These are phyloP conservation scores for Setophaga coronata DNA, from an alignment of 2,113 vertebrate species.

Conservation along the genomic window DNA sequence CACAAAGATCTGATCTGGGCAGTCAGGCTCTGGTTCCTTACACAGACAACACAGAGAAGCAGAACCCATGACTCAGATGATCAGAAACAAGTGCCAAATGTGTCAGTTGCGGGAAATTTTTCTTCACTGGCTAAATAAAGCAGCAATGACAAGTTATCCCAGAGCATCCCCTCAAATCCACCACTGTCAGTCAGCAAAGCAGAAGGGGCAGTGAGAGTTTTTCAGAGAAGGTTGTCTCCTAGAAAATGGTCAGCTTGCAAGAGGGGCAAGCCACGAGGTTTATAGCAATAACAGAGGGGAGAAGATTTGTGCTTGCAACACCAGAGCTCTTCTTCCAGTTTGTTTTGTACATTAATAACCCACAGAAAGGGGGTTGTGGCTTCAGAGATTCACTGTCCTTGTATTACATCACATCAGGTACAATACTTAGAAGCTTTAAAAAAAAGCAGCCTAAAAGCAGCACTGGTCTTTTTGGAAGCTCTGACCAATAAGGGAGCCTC, in stretches of 20 bases:
- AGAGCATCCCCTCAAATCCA: background rate
- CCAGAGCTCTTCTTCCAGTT: background rate
- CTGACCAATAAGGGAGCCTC: background rate
- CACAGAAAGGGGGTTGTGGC: background rate
- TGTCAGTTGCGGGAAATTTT: background rate
- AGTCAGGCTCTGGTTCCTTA: background rate
- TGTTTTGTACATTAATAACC: background rate
- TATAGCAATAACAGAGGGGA: background rate
- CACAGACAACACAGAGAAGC: background rate
- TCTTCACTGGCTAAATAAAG: background rate
- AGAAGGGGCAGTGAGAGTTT: background rate
- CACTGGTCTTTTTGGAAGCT: background rate
- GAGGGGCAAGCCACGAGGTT: background rate
- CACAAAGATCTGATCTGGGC: background rate
- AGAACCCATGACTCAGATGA: background rate
- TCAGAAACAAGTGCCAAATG: background rate
- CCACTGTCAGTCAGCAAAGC: background rate
- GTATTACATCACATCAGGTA: background rate
- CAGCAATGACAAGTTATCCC: background rate
- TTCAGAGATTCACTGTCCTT: background rate
- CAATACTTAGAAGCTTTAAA: background rate
- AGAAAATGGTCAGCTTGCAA: background rate
- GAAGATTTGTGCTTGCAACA: background rate
- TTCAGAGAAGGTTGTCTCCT: background rate
- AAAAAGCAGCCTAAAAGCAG: background rate